These are phyloP conservation scores for Agapornis roseicollis DNA, from an alignment of 2,113 vertebrate species.

Conservation along the genomic window DNA sequence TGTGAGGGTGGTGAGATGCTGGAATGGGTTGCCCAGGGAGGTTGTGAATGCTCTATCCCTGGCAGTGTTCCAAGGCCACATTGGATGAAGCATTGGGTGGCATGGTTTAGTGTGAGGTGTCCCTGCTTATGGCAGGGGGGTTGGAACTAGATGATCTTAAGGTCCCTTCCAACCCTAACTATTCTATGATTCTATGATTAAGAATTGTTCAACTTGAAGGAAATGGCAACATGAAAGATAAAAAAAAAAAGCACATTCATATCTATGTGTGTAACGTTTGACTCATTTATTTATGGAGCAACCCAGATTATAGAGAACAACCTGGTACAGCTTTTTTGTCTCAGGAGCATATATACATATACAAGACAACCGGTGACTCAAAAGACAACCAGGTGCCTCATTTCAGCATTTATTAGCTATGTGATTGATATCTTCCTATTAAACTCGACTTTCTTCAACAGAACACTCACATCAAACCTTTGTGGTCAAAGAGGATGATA, in stretches of 20 bases:
- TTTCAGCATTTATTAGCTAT: not conserved
- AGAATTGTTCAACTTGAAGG: not conserved
- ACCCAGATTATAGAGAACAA: not conserved
- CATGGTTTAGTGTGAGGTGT: no score
- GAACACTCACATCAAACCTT: not conserved
- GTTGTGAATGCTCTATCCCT: no score
- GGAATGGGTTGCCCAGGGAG: no score
- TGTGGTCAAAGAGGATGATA: not conserved
- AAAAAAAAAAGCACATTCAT: not conserved
- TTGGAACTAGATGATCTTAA: no score
- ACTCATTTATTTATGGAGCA: not conserved
- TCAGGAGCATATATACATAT: not conserved
- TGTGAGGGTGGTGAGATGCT: no score
- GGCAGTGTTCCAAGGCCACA: no score
- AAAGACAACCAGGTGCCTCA: not conserved
- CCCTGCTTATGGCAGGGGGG: no score
- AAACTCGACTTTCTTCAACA: not conserved
- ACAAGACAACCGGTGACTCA: not conserved
- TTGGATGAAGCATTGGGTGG: no score
- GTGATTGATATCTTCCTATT: not conserved
- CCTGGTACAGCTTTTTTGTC: not conserved
- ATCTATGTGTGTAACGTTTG: not conserved
- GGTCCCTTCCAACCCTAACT: no score
- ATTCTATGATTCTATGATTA: no score
- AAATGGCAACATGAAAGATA: not conserved